Conservation (phyloP, 2,888 invertebrate genomes). For the Panzeria rudis region DNA sequence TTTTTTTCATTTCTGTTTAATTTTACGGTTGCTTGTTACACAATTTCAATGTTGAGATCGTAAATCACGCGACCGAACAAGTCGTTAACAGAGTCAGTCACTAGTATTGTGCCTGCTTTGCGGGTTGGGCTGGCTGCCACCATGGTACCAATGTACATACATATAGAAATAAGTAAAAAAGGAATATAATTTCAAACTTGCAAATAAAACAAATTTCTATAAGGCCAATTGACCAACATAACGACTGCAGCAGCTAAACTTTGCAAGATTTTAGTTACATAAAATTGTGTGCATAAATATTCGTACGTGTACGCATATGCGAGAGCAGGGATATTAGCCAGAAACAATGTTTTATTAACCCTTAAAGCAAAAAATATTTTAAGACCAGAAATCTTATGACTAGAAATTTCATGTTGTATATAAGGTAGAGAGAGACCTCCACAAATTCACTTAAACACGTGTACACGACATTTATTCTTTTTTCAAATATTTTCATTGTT, state of each 20-base stretch:
- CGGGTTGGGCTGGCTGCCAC: background rate
- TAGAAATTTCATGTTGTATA: too few relatives aligned
- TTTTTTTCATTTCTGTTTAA: conserved; percentile 49
- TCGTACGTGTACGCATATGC: background rate
- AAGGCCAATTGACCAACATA: conserved; percentile 59
- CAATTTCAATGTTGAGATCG: conserved; percentile 80
- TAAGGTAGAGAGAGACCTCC: too few relatives aligned
- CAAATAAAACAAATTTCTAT: conserved; percentile 52
- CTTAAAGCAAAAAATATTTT: background rate
- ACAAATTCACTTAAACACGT: too few relatives aligned
- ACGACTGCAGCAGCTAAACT: conserved; percentile 21
- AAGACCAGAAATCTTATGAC: too few relatives aligned
- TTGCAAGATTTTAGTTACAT: conserved; percentile 44
- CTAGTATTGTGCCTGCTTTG: conserved; percentile 6
- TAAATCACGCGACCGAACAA: conserved; percentile 80
- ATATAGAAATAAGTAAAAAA: background rate
- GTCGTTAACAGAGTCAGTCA: conserved; percentile 68
- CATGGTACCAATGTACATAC: background rate
- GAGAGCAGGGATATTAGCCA: background rate
- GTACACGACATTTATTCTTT: too few relatives aligned
- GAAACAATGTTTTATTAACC: conserved; percentile 21
- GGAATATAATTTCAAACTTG: conserved; percentile 48
- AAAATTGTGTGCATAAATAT: conserved; percentile 25
- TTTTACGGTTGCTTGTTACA: conserved; percentile 77
- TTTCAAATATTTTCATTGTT: too few relatives aligned